A percentile compares a stretch with the other conserved stretches of the same genome.
phyloP scores from a whole-genome alignment of 2,888 invertebrate genomes.

The Lasius platythorax region DNA sequence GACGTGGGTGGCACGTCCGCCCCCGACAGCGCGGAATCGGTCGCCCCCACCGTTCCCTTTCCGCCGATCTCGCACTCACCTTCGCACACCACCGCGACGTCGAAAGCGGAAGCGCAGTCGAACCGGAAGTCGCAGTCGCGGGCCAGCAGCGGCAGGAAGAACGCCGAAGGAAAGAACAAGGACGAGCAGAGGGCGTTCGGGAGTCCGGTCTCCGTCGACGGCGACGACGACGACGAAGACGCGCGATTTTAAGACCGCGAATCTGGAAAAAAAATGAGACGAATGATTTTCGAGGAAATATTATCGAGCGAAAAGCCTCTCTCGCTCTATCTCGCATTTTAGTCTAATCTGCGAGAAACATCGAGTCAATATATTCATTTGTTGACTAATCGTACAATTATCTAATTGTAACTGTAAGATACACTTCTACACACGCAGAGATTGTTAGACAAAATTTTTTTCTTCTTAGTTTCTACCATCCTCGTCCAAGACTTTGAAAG shows the following conservation, averaged over 20 bases:
- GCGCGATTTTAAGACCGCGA: constrained; percentile 63
- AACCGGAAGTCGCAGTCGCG: constrained; percentile 16
- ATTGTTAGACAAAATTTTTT: not conserved
- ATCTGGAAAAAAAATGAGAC: not conserved
- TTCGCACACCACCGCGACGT: constrained; percentile 68
- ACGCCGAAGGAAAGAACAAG: constrained; percentile 39
- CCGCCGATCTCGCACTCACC: constrained; percentile 73
- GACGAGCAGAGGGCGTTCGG: constrained; percentile 82
- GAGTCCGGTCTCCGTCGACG: constrained; percentile 83
- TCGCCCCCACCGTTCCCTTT: constrained; percentile 75
- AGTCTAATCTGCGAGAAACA: not conserved
- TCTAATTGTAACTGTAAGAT: constrained; percentile 37
- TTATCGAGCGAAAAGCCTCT: not conserved
- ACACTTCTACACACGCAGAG: constrained; percentile 3
- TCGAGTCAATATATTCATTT: not conserved
- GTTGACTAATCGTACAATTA: not conserved
- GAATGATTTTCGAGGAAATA: not conserved
- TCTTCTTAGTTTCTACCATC: not conserved
- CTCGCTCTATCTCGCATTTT: not conserved
- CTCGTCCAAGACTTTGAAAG: not conserved
- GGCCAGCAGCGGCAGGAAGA: constrained; percentile 22
- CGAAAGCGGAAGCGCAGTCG: constrained; percentile 54
- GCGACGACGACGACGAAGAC: constrained; percentile 74
- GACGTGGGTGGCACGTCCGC: constrained; percentile 73
- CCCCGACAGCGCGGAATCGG: constrained; percentile 78